Base-by-base conservation (phyloP, 2,888 invertebrate species). In the Cephus spinipes region DNA sequence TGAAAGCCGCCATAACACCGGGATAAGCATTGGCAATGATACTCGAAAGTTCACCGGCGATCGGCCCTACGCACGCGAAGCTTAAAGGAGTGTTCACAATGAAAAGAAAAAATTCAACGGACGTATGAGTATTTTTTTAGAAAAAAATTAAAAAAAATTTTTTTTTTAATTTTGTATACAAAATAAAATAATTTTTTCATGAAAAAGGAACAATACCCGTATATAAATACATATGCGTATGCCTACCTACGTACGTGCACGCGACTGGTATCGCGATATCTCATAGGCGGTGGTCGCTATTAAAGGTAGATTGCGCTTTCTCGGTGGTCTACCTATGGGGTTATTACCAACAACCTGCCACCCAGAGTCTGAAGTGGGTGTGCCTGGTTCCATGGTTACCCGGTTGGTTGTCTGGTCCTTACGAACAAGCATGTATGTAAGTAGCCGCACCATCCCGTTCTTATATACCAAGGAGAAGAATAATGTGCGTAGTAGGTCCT, bases 261-360 rank as follows among this genome's bases (percentile, higher is more conserved):
- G 30, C 32, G 71, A 30, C 71, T 71, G 11, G 71, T 71, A 71
- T 71, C 71, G 71, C 71, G 69, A 69, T 69, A 69, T 69, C 69
- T 69, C 69, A 71, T 71, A 23, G 71, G 12, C 85, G 83, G 83
- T 85, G 86, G 85, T 85, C 87, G 84, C 87, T 86, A 87, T 87
- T 88, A 88, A 86, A 84, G 84, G 80, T 80, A 85, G 87, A 87
- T 87, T 86, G 89, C 85, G 85, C 87, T 88, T 86, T 87, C 88
- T 85, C 84, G 89, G 89, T 89, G 89, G 89, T 89, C 89, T 86
- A 85, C 83, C 86, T 84, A 87, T 85, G 85, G 86, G 86, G 86
- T 88, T 88, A 88, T 87, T 88, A 87, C 88, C 87, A 83, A 85
- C 85, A 83, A 86, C 86, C 86, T 85, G 88, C 87, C 87, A 88